Evolutionary conservation across 2,888 invertebrate genomes (phyloP).

Genomic region (Poecilus cupreus): DNA sequence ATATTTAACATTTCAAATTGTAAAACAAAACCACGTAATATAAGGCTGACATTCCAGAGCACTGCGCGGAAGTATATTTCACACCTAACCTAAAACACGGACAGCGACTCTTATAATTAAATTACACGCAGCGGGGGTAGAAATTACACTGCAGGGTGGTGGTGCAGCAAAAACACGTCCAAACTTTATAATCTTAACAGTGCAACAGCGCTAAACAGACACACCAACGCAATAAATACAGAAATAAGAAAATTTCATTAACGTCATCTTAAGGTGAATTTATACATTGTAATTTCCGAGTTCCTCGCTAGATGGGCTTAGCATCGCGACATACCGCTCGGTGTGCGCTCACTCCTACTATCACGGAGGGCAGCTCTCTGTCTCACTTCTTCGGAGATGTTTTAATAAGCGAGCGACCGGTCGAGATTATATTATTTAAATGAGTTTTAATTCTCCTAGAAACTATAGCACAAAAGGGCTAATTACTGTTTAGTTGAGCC

Average conservation of each 20-base stretch:
- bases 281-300: constrained; percentile 75
- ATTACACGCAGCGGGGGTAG: constrained; percentile 41
- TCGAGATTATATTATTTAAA: constrained; percentile 71
- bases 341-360: background rate
- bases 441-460: constrained; percentile 70
- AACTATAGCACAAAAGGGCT: constrained; percentile 68
- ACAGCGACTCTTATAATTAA: constrained; percentile 46
- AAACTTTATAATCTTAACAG: constrained; percentile 58
- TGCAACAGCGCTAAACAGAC: constrained; percentile 65
- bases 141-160: constrained; percentile 18
- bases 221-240: constrained; percentile 71
- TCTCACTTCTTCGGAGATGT: constrained; percentile 30
- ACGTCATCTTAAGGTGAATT: constrained; percentile 77
- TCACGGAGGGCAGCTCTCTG: background rate
- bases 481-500: constrained; percentile 67
- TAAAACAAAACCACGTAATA: constrained; percentile 19
- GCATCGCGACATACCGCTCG: constrained; percentile 66
- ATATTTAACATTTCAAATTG: background rate
- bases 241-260: constrained; percentile 76
- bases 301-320: constrained; percentile 67
- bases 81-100: constrained; percentile 34
- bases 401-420: constrained; percentile 51
- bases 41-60: background rate
- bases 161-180: constrained; percentile 46
- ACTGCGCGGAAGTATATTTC: constrained; percentile 25